Evolutionary conservation across 2,888 invertebrate species (phyloP).

Genomic region (Plutella xylostella): DNA sequence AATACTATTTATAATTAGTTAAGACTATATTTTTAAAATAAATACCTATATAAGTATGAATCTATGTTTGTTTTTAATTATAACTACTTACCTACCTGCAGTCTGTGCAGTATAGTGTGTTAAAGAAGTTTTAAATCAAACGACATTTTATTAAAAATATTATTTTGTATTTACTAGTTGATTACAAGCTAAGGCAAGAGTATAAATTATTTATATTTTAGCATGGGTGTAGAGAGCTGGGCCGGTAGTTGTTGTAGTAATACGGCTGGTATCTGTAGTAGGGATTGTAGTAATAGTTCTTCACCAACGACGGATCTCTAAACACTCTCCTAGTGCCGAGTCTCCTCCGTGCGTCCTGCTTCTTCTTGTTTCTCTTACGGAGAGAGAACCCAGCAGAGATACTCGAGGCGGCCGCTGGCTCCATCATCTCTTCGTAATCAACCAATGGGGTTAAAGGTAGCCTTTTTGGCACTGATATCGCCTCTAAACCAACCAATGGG

Average conservation of each 20-base stretch:
- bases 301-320: constrained; percentile 21
- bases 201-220: neutral
- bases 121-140: no score
- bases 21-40: constrained; percentile 18
- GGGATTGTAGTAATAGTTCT: constrained; percentile 26
- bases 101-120: no score
- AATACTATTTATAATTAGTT: constrained; percentile 27
- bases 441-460: no score
- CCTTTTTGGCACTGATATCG: no score
- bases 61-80: no score
- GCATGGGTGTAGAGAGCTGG: constrained; percentile 43
- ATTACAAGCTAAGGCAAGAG: no score
- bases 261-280: constrained; percentile 34
- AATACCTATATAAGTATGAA: no score
- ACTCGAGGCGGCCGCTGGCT: constrained; percentile 37
- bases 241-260: constrained; percentile 39
- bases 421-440: constrained; percentile 53
- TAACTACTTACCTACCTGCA: no score
- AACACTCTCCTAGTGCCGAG: constrained; percentile 24
- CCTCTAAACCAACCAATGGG: no score
- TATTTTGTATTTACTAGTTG: no score
- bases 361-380: constrained; percentile 26
- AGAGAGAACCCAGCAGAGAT: constrained; percentile 46
- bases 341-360: constrained; percentile 23
- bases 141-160: no score